Evolutionary conservation across 2,888 invertebrate genomes (phyloP).

Genomic region (Desoria tigrina): DNA sequence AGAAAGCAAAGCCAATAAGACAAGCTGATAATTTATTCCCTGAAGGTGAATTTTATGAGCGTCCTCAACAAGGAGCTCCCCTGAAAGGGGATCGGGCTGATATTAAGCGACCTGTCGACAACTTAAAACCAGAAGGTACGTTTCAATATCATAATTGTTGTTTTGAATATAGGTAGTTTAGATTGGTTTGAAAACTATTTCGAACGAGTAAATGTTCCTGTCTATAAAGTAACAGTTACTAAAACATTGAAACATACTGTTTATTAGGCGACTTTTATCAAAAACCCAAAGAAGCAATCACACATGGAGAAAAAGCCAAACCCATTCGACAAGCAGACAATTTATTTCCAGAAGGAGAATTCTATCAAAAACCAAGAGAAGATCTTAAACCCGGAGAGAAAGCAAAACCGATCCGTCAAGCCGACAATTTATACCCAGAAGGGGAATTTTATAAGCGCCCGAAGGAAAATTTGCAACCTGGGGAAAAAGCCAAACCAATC

Average conservation of each 20-base stretch:
- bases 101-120: constrained; percentile 60
- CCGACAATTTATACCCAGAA: too few species aligned
- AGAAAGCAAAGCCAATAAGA: constrained; percentile 58
- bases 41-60: constrained; percentile 61
- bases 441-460: constrained; percentile 65
- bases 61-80: too few species aligned
- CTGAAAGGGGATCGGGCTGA: too few species aligned
- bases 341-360: constrained; percentile 56
- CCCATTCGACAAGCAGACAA: constrained; percentile 57
- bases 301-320: constrained; percentile 33
- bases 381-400: too few species aligned
- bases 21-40: constrained; percentile 59
- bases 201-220: constrained; percentile 22
- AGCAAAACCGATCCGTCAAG: too few species aligned
- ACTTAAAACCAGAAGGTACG: constrained; percentile 62
- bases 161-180: constrained; percentile 60
- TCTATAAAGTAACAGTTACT: too few species aligned
- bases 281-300: constrained; percentile 57
- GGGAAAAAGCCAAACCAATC: constrained; percentile 56
- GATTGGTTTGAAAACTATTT: constrained; percentile 59
- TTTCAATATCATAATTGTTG: too few species aligned
- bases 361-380: too few species aligned
- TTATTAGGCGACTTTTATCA: too few species aligned
- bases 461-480: constrained; percentile 59
- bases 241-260: too few species aligned